Percentiles rank a stretch among this genome's conserved stretches.
Evolutionary conservation across 1,140 invertebrate genomes (phyloP).

Genomic region (Cydia splendana): DNA sequence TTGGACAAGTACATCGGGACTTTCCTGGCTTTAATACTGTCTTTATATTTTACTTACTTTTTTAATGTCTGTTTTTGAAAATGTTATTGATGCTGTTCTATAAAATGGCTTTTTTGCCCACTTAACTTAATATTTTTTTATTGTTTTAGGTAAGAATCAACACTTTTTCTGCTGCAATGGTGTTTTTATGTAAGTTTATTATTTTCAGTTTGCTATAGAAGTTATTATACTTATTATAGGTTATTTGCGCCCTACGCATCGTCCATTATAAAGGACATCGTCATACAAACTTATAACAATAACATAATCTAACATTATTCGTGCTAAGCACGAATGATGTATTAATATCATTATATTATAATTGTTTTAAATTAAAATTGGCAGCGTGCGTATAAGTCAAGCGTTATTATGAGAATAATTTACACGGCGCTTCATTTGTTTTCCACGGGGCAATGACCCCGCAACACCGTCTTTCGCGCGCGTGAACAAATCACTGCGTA

Average conservation of each 20-base stretch:
- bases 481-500: neutral
- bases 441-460: neutral
- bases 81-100: too few relatives aligned
- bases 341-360: neutral
- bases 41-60: too few relatives aligned
- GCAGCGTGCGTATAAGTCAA: slow-evolving; percentile 4
- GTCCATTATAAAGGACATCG: neutral
- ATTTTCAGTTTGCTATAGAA: neutral
- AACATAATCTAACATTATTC: neutral
- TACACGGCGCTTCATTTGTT: slow-evolving; percentile 7
- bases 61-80: too few relatives aligned
- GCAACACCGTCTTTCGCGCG: neutral
- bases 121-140: neutral
- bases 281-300: neutral
- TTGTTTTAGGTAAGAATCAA: neutral
- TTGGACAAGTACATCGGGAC: too few relatives aligned
- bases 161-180: neutral
- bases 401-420: neutral
- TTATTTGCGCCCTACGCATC: neutral
- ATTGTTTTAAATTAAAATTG: neutral
- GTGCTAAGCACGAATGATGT: neutral
- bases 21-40: too few relatives aligned
- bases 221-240: neutral
- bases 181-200: neutral
- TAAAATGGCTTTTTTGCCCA: neutral